phyloP scores from a whole-genome alignment of 2,797 vertebrate species.

The Spondyliosoma cantharus region DNA sequence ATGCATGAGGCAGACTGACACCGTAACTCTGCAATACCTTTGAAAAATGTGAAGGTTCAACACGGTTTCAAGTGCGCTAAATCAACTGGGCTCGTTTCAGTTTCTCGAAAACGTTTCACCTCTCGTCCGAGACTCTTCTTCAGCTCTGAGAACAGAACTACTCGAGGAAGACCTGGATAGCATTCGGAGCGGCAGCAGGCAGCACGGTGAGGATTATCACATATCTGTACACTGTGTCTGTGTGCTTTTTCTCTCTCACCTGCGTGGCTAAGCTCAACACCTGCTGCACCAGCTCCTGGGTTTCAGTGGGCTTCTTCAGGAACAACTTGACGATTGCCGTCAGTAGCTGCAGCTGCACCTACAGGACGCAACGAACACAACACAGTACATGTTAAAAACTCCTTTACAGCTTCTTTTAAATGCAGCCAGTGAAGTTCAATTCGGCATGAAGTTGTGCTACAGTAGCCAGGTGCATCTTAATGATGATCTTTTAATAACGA shows the following conservation, averaged over 20 bases:
- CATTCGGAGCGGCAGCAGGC: neutral
- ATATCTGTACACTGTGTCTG: neutral
- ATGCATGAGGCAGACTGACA: conserved; percentile 19
- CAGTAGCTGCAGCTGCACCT: conserved; percentile 97
- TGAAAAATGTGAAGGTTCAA: conserved; percentile 1
- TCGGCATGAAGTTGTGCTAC: neutral
- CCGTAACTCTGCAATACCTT: conserved; percentile 9
- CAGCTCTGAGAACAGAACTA: neutral
- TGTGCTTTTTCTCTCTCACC: conserved; percentile 77
- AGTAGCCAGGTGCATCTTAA: neutral
- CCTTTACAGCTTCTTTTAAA: neutral
- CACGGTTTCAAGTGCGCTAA: neutral
- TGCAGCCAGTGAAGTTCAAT: neutral
- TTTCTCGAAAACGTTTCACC: too few relatives aligned
- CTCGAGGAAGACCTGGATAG: neutral
- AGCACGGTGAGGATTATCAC: neutral
- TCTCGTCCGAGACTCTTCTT: too few relatives aligned
- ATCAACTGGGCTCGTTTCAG: neutral
- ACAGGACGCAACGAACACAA: conserved; percentile 20
- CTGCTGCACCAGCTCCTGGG: conserved; percentile 97
- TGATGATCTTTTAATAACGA: neutral
- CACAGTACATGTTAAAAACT: conserved; percentile 13
- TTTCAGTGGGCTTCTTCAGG: conserved; percentile 97
- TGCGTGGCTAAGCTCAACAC: conserved; percentile 97
- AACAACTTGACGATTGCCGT: conserved; percentile 98